phyloP scores from a whole-genome alignment of 1,140 invertebrate genomes.

The Sminthurides bifidus region DNA sequence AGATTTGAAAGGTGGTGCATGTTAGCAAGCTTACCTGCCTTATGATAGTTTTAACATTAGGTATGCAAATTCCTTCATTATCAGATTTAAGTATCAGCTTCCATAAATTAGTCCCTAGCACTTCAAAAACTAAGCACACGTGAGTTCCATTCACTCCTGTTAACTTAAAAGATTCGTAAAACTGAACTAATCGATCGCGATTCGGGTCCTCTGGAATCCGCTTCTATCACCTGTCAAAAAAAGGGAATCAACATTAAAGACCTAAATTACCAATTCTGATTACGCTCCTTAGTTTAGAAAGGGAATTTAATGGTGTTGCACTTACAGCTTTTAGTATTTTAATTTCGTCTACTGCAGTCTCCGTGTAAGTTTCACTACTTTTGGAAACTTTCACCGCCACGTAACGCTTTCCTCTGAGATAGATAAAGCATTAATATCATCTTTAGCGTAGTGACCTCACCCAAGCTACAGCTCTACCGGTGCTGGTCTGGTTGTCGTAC shows the following conservation, averaged over 20 bases:
- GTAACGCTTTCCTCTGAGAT: constrained; percentile 24
- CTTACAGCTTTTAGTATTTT: constrained; percentile 66
- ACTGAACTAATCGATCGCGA: constrained; percentile 89
- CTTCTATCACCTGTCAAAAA: constrained; percentile 65
- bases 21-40: constrained; percentile 45
- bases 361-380: constrained; percentile 93
- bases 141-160: constrained; percentile 88
- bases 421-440: neutral
- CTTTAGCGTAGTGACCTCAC: too few relatives aligned
- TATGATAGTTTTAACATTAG: constrained; percentile 91
- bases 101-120: constrained; percentile 90
- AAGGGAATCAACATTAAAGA: neutral
- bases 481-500: neutral
- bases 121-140: constrained; percentile 93
- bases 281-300: too few relatives aligned
- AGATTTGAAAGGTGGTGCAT: neutral
- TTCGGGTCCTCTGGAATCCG: constrained; percentile 77
- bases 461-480: neutral
- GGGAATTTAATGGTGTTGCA: neutral
- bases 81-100: constrained; percentile 97
- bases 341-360: constrained; percentile 97
- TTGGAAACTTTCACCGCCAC: constrained; percentile 83
- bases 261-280: neutral
- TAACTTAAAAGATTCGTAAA: constrained; percentile 96
- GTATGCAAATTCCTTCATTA: constrained; percentile 89